Evolutionary conservation across 1,140 invertebrate species (phyloP), one percentile per base, ranked within the genome.

Genomic region (Cydia pomonella): DNA sequence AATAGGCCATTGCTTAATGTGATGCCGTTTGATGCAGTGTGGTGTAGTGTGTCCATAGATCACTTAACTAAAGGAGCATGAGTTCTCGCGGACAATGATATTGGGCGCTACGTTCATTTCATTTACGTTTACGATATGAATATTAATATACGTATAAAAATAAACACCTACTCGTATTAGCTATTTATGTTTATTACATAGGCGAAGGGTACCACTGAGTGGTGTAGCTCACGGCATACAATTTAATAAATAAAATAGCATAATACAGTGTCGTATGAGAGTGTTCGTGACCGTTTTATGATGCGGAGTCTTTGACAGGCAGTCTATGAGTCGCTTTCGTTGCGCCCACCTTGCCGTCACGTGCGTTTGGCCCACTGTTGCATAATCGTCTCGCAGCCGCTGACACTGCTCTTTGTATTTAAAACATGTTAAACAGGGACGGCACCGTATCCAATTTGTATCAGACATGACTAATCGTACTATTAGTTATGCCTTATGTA

Each of bases 391-490:
- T 81, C 80, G 79, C 83, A 80, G 79, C 78, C 80, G 82, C 82
- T 89, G 80, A 72, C 76, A 75, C 78, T 74, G 76, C 76, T 82
- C 82, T 85, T 89, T 89, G 87, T 90, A 87, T 89, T 88, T 89
- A 85, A 87, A 88, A 85, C 86, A 84, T 86, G 89, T 84, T 82
- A 87, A 84, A 82, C 82, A 80, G 77, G 77, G 44, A 79, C 79
- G 82, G 83, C 82, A 84, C 80, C 47, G 79, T 88, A 86, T 86
- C 83, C 85, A 87, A 87, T 86, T 84, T 76, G 83, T 86, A 80
- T 81, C 76, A 66, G 25, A 38, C 53, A 59, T 59, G 21, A 23
- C 53, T 59, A 59, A 53, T 53, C 44, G 41, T 41, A 12, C 47
- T 59, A 59, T 5, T 12, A 59, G 53, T 59, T 23, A 59, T 59